A percentile compares a stretch with the other conserved stretches of the same genome.
phyloP scores from a whole-genome alignment of 2,888 invertebrate species.

The Stegophylla sp. region DNA sequence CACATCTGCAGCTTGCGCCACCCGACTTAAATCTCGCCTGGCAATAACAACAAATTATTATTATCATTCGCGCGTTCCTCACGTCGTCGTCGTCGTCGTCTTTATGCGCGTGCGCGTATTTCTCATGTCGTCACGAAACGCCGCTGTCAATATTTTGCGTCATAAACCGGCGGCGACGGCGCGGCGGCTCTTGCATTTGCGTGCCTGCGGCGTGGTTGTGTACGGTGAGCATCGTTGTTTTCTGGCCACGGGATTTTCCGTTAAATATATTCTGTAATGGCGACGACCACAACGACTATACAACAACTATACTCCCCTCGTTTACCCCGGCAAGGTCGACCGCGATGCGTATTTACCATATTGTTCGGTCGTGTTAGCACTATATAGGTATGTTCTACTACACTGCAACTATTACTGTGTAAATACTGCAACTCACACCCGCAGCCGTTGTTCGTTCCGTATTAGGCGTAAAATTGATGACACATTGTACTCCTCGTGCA shows the following conservation, averaged over 20 bases:
- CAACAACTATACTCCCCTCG: not conserved
- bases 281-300: not conserved
- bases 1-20: not conserved
- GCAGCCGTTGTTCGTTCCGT: not conserved
- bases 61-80: no score
- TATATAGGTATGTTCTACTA: not conserved
- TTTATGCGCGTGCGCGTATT: not conserved
- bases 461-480: no score
- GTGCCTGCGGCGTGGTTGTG: no score
- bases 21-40: not conserved
- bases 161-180: no score
- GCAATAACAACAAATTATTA: no score
- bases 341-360: not conserved
- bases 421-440: no score
- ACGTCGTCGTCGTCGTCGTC: conserved; percentile 2
- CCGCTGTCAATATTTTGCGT: no score
- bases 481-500: no score
- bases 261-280: not conserved
- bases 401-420: no score
- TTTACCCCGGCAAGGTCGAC: not conserved
- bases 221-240: not conserved
- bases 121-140: no score
- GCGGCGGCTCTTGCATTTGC: no score
- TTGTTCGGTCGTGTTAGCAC: not conserved
- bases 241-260: not conserved